phyloP scores from a whole-genome alignment of 2,888 invertebrate genomes.

The Syritta pipiens region DNA sequence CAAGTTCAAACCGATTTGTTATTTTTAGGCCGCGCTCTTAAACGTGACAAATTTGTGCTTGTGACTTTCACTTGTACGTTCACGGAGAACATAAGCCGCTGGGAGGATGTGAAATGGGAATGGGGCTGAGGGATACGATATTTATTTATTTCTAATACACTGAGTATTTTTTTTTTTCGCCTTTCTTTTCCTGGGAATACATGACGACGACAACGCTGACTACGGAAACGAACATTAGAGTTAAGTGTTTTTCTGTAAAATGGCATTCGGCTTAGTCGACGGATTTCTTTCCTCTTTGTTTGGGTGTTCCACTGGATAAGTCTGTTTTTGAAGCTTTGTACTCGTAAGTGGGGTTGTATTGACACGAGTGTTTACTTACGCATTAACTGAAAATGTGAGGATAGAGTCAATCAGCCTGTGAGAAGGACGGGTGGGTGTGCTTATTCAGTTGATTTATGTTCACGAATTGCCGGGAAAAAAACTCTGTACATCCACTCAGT shows the following conservation, averaged over 20 bases:
- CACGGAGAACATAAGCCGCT: slow-evolving; percentile 6
- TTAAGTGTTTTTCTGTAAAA: slow-evolving; percentile 56
- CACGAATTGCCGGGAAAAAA: too few species aligned
- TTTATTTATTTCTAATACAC: slow-evolving; percentile 64
- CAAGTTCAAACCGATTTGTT: slow-evolving; percentile 64
- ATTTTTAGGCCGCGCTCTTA: slow-evolving; percentile 50
- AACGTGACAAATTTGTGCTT: slow-evolving; percentile 63
- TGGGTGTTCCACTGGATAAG: neutral
- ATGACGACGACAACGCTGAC: too few species aligned
- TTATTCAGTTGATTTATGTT: too few species aligned
- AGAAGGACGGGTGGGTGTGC: too few species aligned
- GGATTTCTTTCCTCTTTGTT: slow-evolving; percentile 5
- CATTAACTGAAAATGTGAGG: too few species aligned
- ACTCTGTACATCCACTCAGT: too few species aligned
- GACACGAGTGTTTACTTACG: slow-evolving; percentile 48
- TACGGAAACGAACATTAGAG: slow-evolving; percentile 39
- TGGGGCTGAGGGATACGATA: slow-evolving; percentile 16
- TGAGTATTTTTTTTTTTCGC: slow-evolving; percentile 4
- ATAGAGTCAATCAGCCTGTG: too few species aligned
- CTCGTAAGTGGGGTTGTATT: neutral
- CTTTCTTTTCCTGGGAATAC: neutral
- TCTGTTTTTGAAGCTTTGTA: neutral
- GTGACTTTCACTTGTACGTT: slow-evolving; percentile 32
- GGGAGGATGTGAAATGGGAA: too few species aligned
- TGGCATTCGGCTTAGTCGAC: slow-evolving; percentile 30